Base-by-base conservation (phyloP, 2,113 vertebrate genomes). In the Chaenogobius annularis region DNA sequence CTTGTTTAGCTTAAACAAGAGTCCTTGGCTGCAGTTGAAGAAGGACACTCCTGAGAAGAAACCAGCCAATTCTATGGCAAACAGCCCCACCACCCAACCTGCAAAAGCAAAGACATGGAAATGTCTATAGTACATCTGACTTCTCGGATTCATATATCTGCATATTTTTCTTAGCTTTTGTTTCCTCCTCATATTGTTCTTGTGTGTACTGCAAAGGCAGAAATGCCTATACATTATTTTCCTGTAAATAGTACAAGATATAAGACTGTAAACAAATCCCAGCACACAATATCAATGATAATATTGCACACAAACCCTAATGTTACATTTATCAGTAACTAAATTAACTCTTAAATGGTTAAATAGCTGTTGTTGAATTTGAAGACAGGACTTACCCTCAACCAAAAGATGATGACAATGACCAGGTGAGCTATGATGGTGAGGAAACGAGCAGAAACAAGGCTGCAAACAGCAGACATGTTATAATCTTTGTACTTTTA, bases 371-470 rank as follows among this genome's bases (percentile, higher is more conserved):
- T 46, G 44, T 46, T 46, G 44, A 46, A 12, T 10, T 46, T 46
- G 9, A 3, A 46, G 44, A 3, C 12, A 12, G 2, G 22, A 68
- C 92, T 92, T 91, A 97, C 96, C 92, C 96, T 90, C 5, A 95
- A 96, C 95, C 95, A 96, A 79, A 96, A 96, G 72, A 96, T 95
- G 79, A 97, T 94, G 67, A 96, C 95, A 17, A 97, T 94, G 70
- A 96, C 94, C 26, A 97, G 89, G 65, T 97, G 96, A 35, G 96
- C 93, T 2, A 88, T 83, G 44, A 96, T 89, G 0, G 95, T 95
- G 75, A 97, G 88, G 82, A 97, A 97, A 17, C 95, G 93, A 0
- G 94, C 93, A 8, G 96, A 95, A 0, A 96, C 89, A 0, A 97
- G 90, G 46, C 93, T 95, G 46, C 11, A 23, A 14, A 95, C 77